Evolutionary conservation across 2,888 invertebrate genomes (phyloP).

Genomic region (Cheiracanthium punctorium): DNA sequence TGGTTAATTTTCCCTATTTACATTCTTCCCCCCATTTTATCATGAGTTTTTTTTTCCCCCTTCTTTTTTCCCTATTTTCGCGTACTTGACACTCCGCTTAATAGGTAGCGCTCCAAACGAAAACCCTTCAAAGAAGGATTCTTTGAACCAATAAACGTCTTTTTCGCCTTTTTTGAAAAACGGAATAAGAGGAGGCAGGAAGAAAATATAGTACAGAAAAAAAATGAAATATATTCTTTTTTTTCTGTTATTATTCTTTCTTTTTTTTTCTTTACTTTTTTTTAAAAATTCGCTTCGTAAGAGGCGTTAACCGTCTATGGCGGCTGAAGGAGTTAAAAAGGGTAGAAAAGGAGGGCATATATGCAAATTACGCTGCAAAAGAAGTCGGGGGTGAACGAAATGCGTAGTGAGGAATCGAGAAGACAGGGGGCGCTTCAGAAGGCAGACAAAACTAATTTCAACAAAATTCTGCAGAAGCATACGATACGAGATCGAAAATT

Average conservation of each 20-base stretch:
- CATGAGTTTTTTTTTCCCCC: conserved; percentile 9
- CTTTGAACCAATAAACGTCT: conserved; percentile 67
- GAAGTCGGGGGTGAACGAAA: too few relatives aligned
- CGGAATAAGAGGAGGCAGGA: conserved; percentile 39
- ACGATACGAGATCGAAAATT: too few relatives aligned
- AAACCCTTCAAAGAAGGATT: conserved; percentile 48
- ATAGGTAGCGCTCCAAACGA: conserved; percentile 61
- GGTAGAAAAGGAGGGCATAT: conserved; percentile 9
- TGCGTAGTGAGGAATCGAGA: too few relatives aligned
- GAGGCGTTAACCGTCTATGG: conserved; percentile 42
- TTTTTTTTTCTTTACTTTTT: conserved; percentile 13
- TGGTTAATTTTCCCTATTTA: conserved; percentile 61
- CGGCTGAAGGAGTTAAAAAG: conserved; percentile 40
- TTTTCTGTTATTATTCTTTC: conserved; percentile 26
- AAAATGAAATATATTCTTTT: neutral
- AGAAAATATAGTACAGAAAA: conserved; percentile 5
- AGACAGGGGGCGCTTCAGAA: too few relatives aligned
- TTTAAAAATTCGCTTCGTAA: conserved; percentile 28
- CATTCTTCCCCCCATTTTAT: conserved; percentile 15
- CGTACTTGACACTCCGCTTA: conserved; percentile 43
- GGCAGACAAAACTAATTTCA: too few relatives aligned
- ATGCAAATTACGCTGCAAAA: conserved; percentile 34
- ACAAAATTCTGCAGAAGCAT: too few relatives aligned
- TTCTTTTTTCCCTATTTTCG: too few relatives aligned
- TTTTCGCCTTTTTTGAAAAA: conserved; percentile 40